Conservation (phyloP, 2,888 invertebrate species). For the Cheilosia variabilis region DNA sequence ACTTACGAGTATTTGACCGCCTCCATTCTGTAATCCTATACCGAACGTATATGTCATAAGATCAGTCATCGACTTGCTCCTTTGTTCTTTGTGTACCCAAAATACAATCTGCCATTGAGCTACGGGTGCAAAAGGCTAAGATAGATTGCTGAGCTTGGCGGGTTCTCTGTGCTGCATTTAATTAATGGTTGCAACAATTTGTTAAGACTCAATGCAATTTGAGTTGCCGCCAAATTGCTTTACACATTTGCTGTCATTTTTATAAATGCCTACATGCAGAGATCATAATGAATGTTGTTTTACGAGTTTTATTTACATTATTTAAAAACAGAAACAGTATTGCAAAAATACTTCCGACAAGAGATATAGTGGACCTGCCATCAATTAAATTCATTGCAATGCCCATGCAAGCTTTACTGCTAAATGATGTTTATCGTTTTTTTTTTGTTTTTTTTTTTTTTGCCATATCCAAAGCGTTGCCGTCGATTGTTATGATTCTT, state of each 20-base stretch:
- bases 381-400: slow-evolving; percentile 18
- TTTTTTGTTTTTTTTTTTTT: background rate
- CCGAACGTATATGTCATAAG: background rate
- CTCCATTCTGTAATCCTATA: background rate
- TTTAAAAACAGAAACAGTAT: too few relatives aligned
- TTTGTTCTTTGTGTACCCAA: background rate
- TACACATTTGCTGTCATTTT: too few relatives aligned
- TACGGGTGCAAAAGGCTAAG: background rate
- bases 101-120: slow-evolving; percentile 3
- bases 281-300: too few relatives aligned
- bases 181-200: background rate
- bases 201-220: background rate
- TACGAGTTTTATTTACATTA: background rate
- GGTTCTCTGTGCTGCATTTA: background rate
- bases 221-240: too few relatives aligned
- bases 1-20: background rate
- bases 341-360: background rate
- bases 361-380: slow-evolving; percentile 4
- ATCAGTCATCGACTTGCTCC: background rate
- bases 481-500: background rate
- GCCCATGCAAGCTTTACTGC: background rate
- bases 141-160: background rate
- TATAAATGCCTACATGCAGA: too few relatives aligned
- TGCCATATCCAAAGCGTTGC: background rate
- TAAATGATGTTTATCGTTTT: background rate